Base-by-base conservation (phyloP, 2,888 invertebrate species). In the Bimastos eiseni region DNA sequence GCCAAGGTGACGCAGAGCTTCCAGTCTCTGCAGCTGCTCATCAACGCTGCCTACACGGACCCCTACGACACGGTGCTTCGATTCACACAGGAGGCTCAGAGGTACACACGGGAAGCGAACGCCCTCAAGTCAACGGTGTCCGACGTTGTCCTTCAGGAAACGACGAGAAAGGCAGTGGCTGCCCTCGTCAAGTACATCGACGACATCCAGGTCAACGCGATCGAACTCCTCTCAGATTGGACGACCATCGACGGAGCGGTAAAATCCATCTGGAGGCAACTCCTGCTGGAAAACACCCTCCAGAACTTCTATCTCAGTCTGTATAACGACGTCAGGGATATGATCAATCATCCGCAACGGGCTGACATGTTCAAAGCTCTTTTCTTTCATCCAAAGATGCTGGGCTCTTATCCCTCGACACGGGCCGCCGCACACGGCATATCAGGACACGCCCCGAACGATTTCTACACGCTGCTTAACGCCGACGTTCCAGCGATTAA, bases 221-320 rank as follows among this genome's bases (percentile, higher is more conserved):
- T 49, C 6, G 44, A 89, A 70, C 24, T 49, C 33, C 34, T 4
- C 30, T 44, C 83, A 36, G 6, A 30, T n/a, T 83, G 89, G 89
- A 44, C 5, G 44, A 34, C 37, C 11, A 34, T 90, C 37, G 49
- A 89, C 17, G 36, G 37, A 3, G 21, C 90, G 24, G 34, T 90
- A 33, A 36, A 70, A 21, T 36, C 49, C 17, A 37, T 92, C 17
- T 92, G 92, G 92, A 38, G 33, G 38, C n/a, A 38, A 30, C 89
- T 92, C 70, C 90, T 92, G 33, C 41, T 37, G 49, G 91, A 91
- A 36, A 55, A 83, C 37, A 36, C 41, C 24, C 88, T 92, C 83
- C 37, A 90, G 13, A 90, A 91, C 83, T 91, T 92, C 90, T 92
- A 92, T 70, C 49, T 89, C 83, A 89, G 89, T 84, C 90, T 92